Evolutionary conservation across 2,888 invertebrate genomes (phyloP).

Genomic region (Loripinus fragilis): DNA sequence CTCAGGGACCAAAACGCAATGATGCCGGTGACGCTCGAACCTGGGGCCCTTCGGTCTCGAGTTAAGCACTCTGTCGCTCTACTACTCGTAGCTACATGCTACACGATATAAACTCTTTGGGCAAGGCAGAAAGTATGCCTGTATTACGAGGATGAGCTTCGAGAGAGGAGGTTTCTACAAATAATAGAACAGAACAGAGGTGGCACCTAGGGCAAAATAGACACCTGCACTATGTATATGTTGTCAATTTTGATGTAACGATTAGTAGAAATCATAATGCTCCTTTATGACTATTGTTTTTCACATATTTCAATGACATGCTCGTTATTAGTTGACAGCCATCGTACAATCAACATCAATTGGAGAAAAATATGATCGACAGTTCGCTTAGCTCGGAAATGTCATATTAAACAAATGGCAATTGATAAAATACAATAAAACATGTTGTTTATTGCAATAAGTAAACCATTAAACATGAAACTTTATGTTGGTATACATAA

Average conservation of each 20-base stretch:
- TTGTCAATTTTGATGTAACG: background rate
- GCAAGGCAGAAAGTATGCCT: no score
- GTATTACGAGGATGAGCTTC: no score
- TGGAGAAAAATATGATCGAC: background rate
- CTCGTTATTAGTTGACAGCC: background rate
- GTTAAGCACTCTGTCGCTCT: no score
- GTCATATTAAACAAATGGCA: background rate
- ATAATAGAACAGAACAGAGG: background rate
- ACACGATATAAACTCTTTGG: no score
- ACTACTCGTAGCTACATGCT: no score
- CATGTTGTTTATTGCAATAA: background rate
- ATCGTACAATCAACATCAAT: background rate
- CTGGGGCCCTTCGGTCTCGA: no score
- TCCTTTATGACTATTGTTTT: constrained; percentile 4
- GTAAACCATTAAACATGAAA: background rate
- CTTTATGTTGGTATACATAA: no score
- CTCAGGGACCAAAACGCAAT: no score
- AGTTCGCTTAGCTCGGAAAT: no score
- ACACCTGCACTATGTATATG: background rate
- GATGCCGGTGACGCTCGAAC: no score
- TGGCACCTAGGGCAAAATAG: background rate
- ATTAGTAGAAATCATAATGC: constrained; percentile 5
- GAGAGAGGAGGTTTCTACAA: no score
- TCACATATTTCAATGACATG: constrained; percentile 2
- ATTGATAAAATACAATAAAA: background rate